Conservation (phyloP, 2,888 invertebrate genomes). For the Plebejus argus region DNA sequence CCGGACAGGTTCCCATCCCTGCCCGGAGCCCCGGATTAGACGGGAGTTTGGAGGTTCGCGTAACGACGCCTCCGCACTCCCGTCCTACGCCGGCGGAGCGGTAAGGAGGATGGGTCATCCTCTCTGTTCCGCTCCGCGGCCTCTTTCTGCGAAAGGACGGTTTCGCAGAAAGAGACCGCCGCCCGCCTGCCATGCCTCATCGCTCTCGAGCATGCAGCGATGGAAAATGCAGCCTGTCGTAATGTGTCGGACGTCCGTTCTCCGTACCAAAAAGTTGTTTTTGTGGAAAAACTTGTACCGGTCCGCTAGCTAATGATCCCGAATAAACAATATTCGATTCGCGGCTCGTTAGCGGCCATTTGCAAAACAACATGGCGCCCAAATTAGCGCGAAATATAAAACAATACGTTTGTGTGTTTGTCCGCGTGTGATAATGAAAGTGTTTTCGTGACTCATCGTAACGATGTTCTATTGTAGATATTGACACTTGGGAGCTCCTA, state of each 20-base stretch:
- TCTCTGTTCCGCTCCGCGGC: too few species aligned
- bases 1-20: too few species aligned
- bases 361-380: constrained; percentile 3
- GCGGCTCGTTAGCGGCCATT: constrained; percentile 6
- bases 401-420: constrained; percentile 18
- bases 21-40: too few species aligned
- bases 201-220: too few species aligned
- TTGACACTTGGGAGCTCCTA: neutral
- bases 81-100: too few species aligned
- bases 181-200: too few species aligned
- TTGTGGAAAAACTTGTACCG: neutral
- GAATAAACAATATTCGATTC: constrained; percentile 7
- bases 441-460: constrained; percentile 22
- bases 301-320: neutral
- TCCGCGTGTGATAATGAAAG: constrained; percentile 26
- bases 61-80: too few species aligned
- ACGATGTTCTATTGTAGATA: neutral
- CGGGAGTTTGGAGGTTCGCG: too few species aligned
- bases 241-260: too few species aligned
- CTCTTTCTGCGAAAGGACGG: too few species aligned
- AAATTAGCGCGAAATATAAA: constrained; percentile 10
- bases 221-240: neutral
- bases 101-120: too few species aligned
- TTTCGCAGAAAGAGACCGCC: too few species aligned
- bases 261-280: neutral